Evolutionary conservation across 2,797 vertebrate species (phyloP).

Genomic region (Periophthalmus magnuspinnatus): DNA sequence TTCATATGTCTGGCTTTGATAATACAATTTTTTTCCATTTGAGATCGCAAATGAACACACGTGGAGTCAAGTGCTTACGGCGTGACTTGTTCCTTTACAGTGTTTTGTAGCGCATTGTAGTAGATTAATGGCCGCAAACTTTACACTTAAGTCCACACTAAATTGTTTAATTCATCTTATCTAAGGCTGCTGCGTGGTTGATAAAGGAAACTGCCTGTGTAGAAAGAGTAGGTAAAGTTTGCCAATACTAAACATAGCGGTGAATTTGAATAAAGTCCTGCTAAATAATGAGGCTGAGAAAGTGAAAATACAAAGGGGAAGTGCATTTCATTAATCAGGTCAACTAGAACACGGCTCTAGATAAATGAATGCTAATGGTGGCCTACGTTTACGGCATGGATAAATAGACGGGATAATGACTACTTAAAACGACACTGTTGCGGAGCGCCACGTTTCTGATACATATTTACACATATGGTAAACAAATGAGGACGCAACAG

Average conservation of each 20-base stretch:
- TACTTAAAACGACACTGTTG: background rate
- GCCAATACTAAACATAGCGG: conserved; percentile 9
- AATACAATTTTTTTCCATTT: background rate
- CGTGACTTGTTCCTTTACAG: background rate
- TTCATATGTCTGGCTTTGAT: conserved; percentile 4
- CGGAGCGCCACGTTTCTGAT: background rate
- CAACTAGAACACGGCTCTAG: conserved; percentile 5
- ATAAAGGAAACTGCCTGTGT: conserved; percentile 6
- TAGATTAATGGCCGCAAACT: conserved; percentile 9
- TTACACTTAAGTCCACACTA: conserved; percentile 9
- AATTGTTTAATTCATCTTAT: conserved; percentile 15
- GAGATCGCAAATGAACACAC: background rate
- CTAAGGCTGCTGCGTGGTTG: conserved; percentile 3
- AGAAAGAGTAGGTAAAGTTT: conserved; percentile 7
- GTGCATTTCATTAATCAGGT: conserved; percentile 13
- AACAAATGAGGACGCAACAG: background rate
- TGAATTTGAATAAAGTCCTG: conserved; percentile 1
- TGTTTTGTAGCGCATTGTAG: background rate
- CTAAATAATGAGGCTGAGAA: conserved; percentile 5
- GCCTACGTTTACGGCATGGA: conserved; percentile 3
- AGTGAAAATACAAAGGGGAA: conserved; percentile 5
- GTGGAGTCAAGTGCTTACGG: conserved; percentile 1
- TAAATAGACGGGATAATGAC: conserved; percentile 1
- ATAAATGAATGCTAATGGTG: conserved; percentile 7
- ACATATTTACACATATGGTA: background rate